Evolutionary conservation across 2,888 invertebrate genomes (phyloP), one percentile per base, ranked within the genome.

Genomic region (Branchellion lobata): DNA sequence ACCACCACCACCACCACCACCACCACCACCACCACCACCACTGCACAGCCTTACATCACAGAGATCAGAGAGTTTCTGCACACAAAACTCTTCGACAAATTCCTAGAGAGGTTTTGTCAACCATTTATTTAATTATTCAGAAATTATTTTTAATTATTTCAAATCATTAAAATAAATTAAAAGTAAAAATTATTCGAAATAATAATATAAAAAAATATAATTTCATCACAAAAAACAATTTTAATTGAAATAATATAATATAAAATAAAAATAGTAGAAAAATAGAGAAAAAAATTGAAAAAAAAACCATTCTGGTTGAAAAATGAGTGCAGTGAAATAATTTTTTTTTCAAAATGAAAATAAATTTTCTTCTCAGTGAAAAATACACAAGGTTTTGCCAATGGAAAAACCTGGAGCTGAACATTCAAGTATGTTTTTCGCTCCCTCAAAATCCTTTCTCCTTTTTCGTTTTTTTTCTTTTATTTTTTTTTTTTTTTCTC

Each of bases 351-450:
- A n/a, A n/a, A n/a, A n/a, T n/a, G n/a, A n/a, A n/a, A n/a, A n/a
- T n/a, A n/a, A n/a, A n/a, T n/a, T n/a, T n/a, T n/a, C n/a, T n/a
- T n/a, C 85, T 81, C 85, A 97, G 97, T 90, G 97, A 97, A 88
- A 97, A 98, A 91, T 99, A 96, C 90, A 98, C 97, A 85, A 92
- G 99, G 86, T 99, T 97, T 91, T 98, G 98, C 89, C 99, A 99
- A 90, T 99, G 99, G 99, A 99, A 99, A 90, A 99, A 99, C 90
- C 91, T 99, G 91, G 99, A 99, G 91, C 91, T 99, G 88, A 99
- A 99, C 91, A 98, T 98, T 88, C 95, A 96, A 91, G 93, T 93
- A 14, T 3, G 51, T 8, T 21, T 47, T n/a, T n/a, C 11, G 5
- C 11, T 65, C n/a, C n/a, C n/a, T n/a, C n/a, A n/a, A n/a, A n/a